A percentile compares a stretch with the other conserved stretches of the same genome.
Conservation (phyloP, 2,113 vertebrate genomes). For the Eleginops maclovinus region DNA sequence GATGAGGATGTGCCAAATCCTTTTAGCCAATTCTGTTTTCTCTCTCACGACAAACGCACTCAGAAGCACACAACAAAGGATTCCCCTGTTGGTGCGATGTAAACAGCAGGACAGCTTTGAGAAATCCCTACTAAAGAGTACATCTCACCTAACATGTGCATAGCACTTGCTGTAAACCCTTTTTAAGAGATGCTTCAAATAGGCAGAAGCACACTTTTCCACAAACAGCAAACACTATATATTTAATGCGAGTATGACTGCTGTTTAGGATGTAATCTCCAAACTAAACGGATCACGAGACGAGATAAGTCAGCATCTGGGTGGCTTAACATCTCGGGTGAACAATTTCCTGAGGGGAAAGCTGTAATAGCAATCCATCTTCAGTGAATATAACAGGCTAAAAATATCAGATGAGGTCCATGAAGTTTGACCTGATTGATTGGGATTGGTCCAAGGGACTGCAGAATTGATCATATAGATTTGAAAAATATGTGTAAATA, state of each 20-base stretch:
- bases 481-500: no score
- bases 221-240: not conserved
- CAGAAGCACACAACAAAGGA: slow-evolving; percentile 20
- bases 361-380: not conserved
- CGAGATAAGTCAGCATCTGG: not conserved
- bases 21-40: slow-evolving; percentile 25
- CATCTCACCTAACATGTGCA: not conserved
- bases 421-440: not conserved
- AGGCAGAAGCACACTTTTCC: not conserved
- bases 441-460: not conserved
- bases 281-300: not conserved
- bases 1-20: slow-evolving; percentile 59
- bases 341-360: not conserved
- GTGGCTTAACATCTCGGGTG: not conserved
- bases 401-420: not conserved
- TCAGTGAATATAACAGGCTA: not conserved
- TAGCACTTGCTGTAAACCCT: not conserved
- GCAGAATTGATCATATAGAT: not conserved
- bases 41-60: slow-evolving; percentile 11
- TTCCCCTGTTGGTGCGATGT: not conserved
- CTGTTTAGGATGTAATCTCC: not conserved
- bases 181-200: not conserved
- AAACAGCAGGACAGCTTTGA: not conserved
- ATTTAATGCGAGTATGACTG: not conserved
- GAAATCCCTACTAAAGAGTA: not conserved